A percentile compares a stretch with the other conserved stretches of the same genome.
Evolutionary conservation across 2,113 vertebrate species (phyloP).

Genomic region (Notarius lentiginosus): DNA sequence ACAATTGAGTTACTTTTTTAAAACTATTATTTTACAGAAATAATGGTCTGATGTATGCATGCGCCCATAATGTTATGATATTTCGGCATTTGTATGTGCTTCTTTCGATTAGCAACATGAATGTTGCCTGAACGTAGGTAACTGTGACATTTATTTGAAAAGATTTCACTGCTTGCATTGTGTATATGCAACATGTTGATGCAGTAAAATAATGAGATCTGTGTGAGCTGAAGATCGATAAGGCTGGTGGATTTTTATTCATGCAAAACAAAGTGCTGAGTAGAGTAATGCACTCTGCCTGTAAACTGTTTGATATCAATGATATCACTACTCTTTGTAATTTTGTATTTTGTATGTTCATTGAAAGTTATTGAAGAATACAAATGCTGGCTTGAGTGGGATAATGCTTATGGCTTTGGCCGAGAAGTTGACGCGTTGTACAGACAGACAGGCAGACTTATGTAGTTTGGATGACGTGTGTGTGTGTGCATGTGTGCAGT

Average conservation of each 20-base stretch:
- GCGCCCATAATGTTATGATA: not conserved
- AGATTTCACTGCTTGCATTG: slow-evolving; percentile 22
- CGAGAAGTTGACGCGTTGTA: slow-evolving; percentile 43
- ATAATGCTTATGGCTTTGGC: slow-evolving; percentile 51
- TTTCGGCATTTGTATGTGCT: not conserved
- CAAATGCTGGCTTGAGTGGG: slow-evolving; percentile 26
- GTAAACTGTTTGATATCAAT: not conserved
- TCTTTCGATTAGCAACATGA: not conserved
- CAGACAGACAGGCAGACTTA: slow-evolving; percentile 42
- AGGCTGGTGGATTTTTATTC: slow-evolving; percentile 12
- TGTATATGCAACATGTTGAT: not conserved
- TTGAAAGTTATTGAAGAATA: slow-evolving; percentile 14
- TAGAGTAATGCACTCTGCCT: not conserved
- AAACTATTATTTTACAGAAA: slow-evolving; percentile 10
- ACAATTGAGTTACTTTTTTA: not conserved
- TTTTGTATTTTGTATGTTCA: not conserved
- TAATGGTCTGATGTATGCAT: slow-evolving; percentile 1
- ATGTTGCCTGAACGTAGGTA: slow-evolving; percentile 8
- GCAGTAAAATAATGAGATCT: slow-evolving; percentile 13
- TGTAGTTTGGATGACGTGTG: slow-evolving; percentile 20
- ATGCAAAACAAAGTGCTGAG: slow-evolving; percentile 23
- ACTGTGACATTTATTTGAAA: slow-evolving; percentile 1
- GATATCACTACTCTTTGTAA: slow-evolving; percentile 12
- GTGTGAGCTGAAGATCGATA: not conserved
- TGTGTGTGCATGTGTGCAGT: slow-evolving; percentile 20